Base-by-base conservation (phyloP, 2,113 vertebrate genomes). In the Calidris pugnax region DNA sequence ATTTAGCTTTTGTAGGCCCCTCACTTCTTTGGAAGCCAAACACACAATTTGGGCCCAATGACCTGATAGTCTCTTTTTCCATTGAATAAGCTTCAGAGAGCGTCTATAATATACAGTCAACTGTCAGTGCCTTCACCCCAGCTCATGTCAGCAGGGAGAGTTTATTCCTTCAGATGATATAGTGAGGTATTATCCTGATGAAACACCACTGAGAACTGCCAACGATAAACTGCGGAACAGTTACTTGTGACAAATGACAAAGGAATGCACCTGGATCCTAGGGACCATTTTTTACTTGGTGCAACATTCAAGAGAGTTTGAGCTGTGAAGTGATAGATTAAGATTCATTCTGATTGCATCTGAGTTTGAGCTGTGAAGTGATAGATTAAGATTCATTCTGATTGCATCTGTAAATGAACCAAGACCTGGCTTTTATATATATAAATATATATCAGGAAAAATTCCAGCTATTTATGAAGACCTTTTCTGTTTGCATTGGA, bases 21-120 rank as follows among this genome's bases (percentile, higher is more conserved):
- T 96, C 28, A 6, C 45, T 48, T 73, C 96, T 86, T 94, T 86
- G 90, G 78, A 95, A 95, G 79, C 10, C 94, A 93, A 86, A 68
- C 59, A 27, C 32, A 56, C 79, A 89, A 32, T 88, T 94, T 86
- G 86, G 67, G 76, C 68, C 74, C 84, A 78, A 59, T 32, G 81
- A 92, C 71, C 90, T 91, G 77, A 47, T 19, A 77, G 94, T 37
- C 48, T 79, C 56, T 96, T 96, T 96, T 85, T 12, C 75, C 93
- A 72, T 0, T 86, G 79, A 95, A 64, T 41, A 89, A 94, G 43
- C 87, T 83, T 89, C 82, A 79, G 92, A 90, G 53, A 80, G 24
- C 22, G 84, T 48, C 92, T 63, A 1, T 51, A 64, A 95, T 32
- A 72, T 8, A 57, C 84, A 90, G 53, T 76, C 92, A 66, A 89